A percentile compares a stretch with the other conserved stretches of the same genome.
phyloP scores from a whole-genome alignment of 1,140 invertebrate genomes.

The Holcopasites calliopsidis region DNA sequence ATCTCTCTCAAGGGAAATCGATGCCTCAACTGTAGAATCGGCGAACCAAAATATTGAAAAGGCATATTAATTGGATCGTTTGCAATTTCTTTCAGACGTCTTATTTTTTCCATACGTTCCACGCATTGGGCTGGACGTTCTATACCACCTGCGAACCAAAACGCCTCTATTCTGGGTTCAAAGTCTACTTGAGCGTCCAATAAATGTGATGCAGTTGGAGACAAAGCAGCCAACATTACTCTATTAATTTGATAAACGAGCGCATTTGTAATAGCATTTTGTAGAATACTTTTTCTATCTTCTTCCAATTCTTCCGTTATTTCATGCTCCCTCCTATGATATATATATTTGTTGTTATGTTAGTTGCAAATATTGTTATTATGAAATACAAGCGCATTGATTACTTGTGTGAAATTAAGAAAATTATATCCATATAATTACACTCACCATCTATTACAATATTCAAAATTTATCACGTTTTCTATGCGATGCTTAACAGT shows the following conservation, averaged over 20 bases:
- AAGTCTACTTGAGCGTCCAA: conserved; percentile 84
- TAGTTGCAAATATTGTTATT: neutral
- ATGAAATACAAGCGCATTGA: neutral
- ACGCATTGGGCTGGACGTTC: no score
- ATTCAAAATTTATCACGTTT: conserved; percentile 82
- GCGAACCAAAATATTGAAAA: conserved; percentile 85
- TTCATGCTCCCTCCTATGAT: conserved; percentile 63
- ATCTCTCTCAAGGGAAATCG: conserved; percentile 83
- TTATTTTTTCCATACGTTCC: conserved; percentile 19
- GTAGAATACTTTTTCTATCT: neutral
- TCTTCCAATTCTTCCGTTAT: conserved; percentile 45
- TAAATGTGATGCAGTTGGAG: conserved; percentile 82
- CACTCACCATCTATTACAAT: conserved; percentile 80
- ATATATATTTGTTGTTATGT: conserved; percentile 13
- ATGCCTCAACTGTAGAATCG: conserved; percentile 84
- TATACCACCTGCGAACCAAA: conserved; percentile 88
- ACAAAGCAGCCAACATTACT: conserved; percentile 82
- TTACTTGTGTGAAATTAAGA: neutral
- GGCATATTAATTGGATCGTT: conserved; percentile 82
- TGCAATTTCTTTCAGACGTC: conserved; percentile 67
- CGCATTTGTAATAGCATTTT: conserved; percentile 71
- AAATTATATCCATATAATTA: conserved; percentile 3
- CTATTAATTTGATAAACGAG: conserved; percentile 86
- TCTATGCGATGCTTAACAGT: conserved; percentile 81
- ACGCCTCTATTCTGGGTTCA: conserved; percentile 88